Evolutionary conservation across 2,797 vertebrate species (phyloP).

Genomic region (Ptychobarbus kaznakovi): DNA sequence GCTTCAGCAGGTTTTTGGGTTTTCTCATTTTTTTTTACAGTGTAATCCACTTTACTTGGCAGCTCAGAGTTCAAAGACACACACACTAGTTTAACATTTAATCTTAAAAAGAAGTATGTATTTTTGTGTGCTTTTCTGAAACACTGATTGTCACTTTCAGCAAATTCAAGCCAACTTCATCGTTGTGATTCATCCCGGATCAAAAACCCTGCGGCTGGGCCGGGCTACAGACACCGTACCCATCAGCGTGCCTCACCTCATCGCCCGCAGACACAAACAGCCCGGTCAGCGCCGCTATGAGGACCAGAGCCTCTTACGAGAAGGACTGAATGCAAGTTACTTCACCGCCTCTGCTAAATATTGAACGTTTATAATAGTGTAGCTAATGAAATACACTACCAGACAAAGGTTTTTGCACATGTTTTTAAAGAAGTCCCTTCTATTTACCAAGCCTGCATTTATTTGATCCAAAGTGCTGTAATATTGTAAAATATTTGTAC

Average conservation of each 20-base stretch:
- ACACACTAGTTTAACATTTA: neutral
- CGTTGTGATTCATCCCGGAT: slow-evolving; percentile 93
- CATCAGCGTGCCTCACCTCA: slow-evolving; percentile 85
- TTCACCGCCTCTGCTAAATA: neutral
- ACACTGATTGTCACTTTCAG: slow-evolving; percentile 66
- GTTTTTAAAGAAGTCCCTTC: too few species aligned
- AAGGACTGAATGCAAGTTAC: slow-evolving; percentile 85
- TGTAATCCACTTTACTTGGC: too few species aligned
- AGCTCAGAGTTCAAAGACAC: neutral
- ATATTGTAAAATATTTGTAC: too few species aligned
- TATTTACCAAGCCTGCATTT: too few species aligned
- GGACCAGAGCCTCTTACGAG: slow-evolving; percentile 89
- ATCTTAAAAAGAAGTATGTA: neutral
- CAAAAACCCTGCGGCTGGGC: slow-evolving; percentile 87
- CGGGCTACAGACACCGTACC: slow-evolving; percentile 94
- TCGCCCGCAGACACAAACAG: slow-evolving; percentile 90
- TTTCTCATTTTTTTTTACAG: too few species aligned
- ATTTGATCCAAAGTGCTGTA: too few species aligned
- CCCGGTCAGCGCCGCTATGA: slow-evolving; percentile 84
- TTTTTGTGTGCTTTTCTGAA: too few species aligned
- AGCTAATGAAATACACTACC: neutral
- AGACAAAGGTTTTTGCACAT: too few species aligned
- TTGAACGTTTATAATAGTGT: neutral
- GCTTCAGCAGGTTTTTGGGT: too few species aligned
- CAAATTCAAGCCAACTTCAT: slow-evolving; percentile 97